Evolutionary conservation across 2,113 vertebrate species (phyloP), one percentile per base, ranked within the genome.

Genomic region (Stictonetta naevosa): DNA sequence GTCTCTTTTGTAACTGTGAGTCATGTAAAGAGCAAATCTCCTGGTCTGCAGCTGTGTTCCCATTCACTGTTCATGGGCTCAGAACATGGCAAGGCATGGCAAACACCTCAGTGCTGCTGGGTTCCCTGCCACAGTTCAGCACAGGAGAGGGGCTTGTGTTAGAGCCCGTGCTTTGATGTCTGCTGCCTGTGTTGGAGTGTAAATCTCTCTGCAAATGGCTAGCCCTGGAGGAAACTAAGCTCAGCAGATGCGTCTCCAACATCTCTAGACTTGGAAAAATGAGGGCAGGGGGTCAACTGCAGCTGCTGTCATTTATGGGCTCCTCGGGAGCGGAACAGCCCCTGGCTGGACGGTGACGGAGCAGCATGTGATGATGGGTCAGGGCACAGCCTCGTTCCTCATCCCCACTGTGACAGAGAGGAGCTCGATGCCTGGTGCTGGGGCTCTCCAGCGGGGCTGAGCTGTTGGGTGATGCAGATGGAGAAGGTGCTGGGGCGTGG

Each of bases 391-490:
- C 60, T 90, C 0, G 0, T 36, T 74, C 18, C 16, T 67, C 19
- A 20, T 2, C 2, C 19, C 29, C 46, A 4, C n/a, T 8, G 14
- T 60, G 28, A 29, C 60, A 36, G 42, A 26, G n/a, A 50, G 26
- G 63, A 73, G n/a, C 44, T 88, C 28, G 8, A 5, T 5, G 21
- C 42, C 3, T 1, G 0, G 19, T 46, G 25, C 58, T 1, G 0
- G 59, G 56, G 28, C 31, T 66, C 2, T 90, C 56, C 66, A 71
- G 5, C 1, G 1, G 42, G 55, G 52, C 40, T 81, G 50, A 67
- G 60, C 50, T 0, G 0, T 11, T 46, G 73, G 18, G 50, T 31
- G 55, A 8, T 56, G 31, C 0, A 0, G 2, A 15, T 92, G 50
- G 50, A 59, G 46, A 10, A 20, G 0, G 0, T 75, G 44, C 40